Conservation (phyloP, 2,888 invertebrate species). For the Sinotaia quadrata region DNA sequence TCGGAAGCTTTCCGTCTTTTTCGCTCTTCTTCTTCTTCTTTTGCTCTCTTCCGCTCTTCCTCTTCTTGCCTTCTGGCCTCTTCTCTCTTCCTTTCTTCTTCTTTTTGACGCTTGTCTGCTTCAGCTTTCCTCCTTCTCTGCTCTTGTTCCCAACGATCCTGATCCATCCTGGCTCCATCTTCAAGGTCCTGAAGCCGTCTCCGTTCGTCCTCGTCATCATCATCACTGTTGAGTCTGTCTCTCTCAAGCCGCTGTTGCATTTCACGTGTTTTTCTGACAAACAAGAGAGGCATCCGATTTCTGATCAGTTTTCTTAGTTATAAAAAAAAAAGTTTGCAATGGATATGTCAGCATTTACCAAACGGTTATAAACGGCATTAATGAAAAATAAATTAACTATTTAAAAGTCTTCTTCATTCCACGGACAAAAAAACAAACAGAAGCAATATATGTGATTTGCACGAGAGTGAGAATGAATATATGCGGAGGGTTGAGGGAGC, state of each 20-base stretch:
- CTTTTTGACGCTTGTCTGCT: constrained; percentile 22
- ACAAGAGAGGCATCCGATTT: too few species aligned
- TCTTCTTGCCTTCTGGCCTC: constrained; percentile 17
- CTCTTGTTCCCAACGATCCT: constrained; percentile 32
- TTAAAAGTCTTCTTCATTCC: too few species aligned
- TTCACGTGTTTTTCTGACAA: neutral
- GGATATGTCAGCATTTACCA: neutral
- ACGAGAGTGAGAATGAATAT: too few species aligned
- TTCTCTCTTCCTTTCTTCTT: constrained; percentile 35
- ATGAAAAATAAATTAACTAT: too few species aligned
- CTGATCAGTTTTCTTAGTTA: neutral
- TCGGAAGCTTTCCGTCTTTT: constrained; percentile 37
- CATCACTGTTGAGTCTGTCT: constrained; percentile 20
- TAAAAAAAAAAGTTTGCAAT: neutral
- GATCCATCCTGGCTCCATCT: constrained; percentile 11
- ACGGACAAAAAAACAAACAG: too few species aligned
- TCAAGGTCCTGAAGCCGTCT: constrained; percentile 31
- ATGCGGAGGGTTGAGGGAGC: too few species aligned
- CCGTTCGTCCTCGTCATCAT: constrained; percentile 27
- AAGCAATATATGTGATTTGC: neutral
- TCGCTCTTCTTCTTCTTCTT: constrained; percentile 35
- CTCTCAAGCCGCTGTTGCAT: constrained; percentile 24
- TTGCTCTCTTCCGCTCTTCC: constrained; percentile 38
- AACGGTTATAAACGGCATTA: too few species aligned
- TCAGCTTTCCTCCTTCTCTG: constrained; percentile 30